phyloP scores from a whole-genome alignment of 2,797 vertebrate genomes.

The Epinephelus malabaricus region DNA sequence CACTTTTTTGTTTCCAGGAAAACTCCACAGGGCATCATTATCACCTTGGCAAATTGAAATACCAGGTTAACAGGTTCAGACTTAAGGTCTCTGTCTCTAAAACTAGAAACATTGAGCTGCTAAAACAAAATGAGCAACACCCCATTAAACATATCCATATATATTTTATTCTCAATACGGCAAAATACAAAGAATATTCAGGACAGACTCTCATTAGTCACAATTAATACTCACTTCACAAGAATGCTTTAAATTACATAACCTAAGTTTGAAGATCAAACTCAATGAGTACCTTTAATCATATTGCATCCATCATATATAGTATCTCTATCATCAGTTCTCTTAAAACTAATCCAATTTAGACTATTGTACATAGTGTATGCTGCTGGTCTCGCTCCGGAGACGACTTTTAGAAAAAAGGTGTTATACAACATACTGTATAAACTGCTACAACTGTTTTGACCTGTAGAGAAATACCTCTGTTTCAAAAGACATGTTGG shows the following conservation, averaged over 20 bases:
- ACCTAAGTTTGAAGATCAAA: slow-evolving; percentile 87
- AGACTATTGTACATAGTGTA: slow-evolving; percentile 83
- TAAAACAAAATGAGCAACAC: slow-evolving; percentile 22
- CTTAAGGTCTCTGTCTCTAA: neutral
- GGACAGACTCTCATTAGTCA: slow-evolving; percentile 95
- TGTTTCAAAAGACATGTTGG: slow-evolving; percentile 81
- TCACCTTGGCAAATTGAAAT: neutral
- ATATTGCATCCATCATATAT: slow-evolving; percentile 90
- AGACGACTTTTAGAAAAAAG: slow-evolving; percentile 78
- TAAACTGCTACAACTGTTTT: slow-evolving; percentile 83
- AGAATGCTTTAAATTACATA: slow-evolving; percentile 90
- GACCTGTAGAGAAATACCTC: slow-evolving; percentile 83
- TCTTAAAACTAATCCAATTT: slow-evolving; percentile 87
- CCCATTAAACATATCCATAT: slow-evolving; percentile 90
- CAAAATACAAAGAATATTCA: slow-evolving; percentile 99
- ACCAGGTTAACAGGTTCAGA: neutral
- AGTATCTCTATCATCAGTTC: slow-evolving; percentile 84
- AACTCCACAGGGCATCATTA: neutral
- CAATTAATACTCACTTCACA: slow-evolving; percentile 92
- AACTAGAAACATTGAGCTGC: neutral
- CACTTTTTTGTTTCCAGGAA: neutral
- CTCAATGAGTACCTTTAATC: slow-evolving; percentile 88
- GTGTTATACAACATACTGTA: slow-evolving; percentile 83
- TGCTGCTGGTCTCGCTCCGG: slow-evolving; percentile 78
- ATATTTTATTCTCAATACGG: slow-evolving; percentile 99